These are phyloP conservation scores for Ptychodera flava DNA, from an alignment of 35 echinoderm and acorn worm species.

Conservation along the genomic window DNA sequence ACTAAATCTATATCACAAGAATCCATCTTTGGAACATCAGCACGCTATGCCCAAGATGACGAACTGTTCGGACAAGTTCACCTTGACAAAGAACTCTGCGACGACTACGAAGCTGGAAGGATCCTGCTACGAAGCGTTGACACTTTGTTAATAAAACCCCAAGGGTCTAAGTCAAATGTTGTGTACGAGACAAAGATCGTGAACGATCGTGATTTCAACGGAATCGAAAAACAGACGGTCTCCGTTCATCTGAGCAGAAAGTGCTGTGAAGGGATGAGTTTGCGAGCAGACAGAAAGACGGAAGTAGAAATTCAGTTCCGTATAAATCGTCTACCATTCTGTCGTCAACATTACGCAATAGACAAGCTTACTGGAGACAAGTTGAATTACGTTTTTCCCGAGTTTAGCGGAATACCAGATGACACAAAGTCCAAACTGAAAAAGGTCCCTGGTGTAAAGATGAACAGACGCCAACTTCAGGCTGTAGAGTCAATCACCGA, in stretches of 20 bases:
- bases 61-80: conserved; percentile 47
- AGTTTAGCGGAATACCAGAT: not conserved
- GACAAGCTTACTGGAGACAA: not conserved
- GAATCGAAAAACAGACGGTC: not conserved
- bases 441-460: not conserved
- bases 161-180: conserved; percentile 4
- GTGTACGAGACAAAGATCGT: conserved; percentile 36
- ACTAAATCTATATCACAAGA: not conserved
- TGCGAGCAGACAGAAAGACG: not conserved
- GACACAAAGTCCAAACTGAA: not conserved
- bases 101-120: conserved; percentile 49
- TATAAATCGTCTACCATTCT: conserved; percentile 48
- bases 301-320: conserved; percentile 55
- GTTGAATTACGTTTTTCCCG: not conserved
- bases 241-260: conserved; percentile 31
- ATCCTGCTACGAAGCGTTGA: conserved; percentile 40
- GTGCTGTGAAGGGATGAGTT: conserved; percentile 32
- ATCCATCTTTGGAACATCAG: no score
- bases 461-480: conserved; percentile 23
- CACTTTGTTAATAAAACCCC: conserved; percentile 33
- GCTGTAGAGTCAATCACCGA: conserved; percentile 14
- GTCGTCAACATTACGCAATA: conserved; percentile 40
- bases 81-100: conserved; percentile 33
- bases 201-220: not conserved
- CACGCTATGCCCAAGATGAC: conserved; percentile 13